Evolutionary conservation across 2,797 vertebrate species (phyloP).

Genomic region (Yasuhikotakia modesta): DNA sequence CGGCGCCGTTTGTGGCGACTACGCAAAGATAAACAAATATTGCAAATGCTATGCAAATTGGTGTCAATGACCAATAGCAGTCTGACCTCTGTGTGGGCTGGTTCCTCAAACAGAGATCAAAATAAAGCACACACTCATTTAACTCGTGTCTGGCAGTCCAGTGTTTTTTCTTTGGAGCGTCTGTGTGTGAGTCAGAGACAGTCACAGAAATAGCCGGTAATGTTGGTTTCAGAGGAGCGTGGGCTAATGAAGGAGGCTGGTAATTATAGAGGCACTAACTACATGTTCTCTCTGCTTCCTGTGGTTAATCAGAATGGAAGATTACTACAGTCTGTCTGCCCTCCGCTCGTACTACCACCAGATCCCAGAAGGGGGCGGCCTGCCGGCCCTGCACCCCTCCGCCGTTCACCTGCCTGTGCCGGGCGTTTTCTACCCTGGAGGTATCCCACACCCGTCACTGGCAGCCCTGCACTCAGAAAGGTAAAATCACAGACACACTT

Average conservation of each 20-base stretch:
- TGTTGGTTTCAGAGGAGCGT: slow-evolving; percentile 31
- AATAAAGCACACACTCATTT: too few species aligned
- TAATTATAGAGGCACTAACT: slow-evolving; percentile 53
- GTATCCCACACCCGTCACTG: slow-evolving; percentile 83
- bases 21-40: too few species aligned
- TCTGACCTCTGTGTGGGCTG: too few species aligned
- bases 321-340: slow-evolving; percentile 90
- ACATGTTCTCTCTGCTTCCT: slow-evolving; percentile 42
- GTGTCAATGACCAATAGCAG: too few species aligned
- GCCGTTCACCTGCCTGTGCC: slow-evolving; percentile 92
- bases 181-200: slow-evolving; percentile 6
- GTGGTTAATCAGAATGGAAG: slow-evolving; percentile 84
- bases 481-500: slow-evolving; percentile 57
- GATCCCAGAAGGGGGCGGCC: slow-evolving; percentile 84
- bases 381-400: slow-evolving; percentile 87
- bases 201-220: slow-evolving; percentile 42
- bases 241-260: slow-evolving; percentile 56
- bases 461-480: slow-evolving; percentile 68
- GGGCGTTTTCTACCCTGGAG: slow-evolving; percentile 86
- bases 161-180: too few species aligned
- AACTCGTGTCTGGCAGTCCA: too few species aligned
- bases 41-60: too few species aligned
- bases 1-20: too few species aligned
- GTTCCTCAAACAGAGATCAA: too few species aligned
- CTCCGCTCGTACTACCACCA: slow-evolving; percentile 93